Conservation (phyloP, 2,113 vertebrate genomes). For the Tichodroma muraria region DNA sequence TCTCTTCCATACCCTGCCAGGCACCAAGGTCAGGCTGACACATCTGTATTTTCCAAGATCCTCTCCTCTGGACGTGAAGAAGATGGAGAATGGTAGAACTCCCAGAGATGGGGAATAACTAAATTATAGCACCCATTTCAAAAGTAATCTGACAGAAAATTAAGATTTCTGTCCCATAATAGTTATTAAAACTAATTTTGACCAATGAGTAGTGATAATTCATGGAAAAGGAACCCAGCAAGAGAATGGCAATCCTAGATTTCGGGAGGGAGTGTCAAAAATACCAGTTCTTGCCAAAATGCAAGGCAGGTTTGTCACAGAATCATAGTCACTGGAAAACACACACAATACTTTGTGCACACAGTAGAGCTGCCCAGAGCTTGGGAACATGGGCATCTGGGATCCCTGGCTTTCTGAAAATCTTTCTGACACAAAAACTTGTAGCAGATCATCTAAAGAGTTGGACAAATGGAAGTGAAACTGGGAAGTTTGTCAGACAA, state of each 20-base stretch:
- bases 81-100: neutral
- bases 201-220: neutral
- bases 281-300: neutral
- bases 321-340: neutral
- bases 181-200: neutral
- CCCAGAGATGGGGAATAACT: neutral
- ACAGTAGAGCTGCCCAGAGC: neutral
- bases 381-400: neutral
- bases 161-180: neutral
- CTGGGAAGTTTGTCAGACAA: neutral
- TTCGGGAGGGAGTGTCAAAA: neutral
- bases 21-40: neutral
- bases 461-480: neutral
- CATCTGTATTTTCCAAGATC: neutral
- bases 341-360: neutral
- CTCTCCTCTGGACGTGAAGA: neutral
- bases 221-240: neutral
- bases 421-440: neutral
- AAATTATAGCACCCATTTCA: neutral
- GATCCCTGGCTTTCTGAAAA: neutral
- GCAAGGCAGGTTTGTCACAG: neutral
- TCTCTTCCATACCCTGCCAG: neutral
- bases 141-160: neutral
- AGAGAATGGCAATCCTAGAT: neutral
- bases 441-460: fast-evolving